These are phyloP conservation scores for Tolmerus cingulatus DNA, from an alignment of 2,888 invertebrate genomes.

Conservation along the genomic window DNA sequence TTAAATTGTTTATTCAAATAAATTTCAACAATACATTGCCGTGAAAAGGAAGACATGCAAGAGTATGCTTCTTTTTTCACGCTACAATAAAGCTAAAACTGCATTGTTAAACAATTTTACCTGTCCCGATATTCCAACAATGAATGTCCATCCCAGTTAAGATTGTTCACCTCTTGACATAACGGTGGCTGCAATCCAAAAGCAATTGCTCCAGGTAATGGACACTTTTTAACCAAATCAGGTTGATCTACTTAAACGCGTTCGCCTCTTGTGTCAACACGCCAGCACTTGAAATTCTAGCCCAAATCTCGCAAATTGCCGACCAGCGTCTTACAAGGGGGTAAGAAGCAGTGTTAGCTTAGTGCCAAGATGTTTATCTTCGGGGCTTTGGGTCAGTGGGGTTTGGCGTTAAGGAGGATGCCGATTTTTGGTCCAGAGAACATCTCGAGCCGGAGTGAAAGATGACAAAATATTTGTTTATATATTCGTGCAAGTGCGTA, in stretches of 20 bases:
- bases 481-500: background rate
- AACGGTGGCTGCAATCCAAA: background rate
- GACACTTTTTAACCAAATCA: background rate
- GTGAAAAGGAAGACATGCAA: background rate
- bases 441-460: background rate
- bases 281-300: background rate
- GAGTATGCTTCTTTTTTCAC: background rate
- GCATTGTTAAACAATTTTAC: background rate
- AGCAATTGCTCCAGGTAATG: background rate
- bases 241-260: background rate
- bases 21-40: background rate
- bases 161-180: background rate
- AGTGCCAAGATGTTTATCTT: background rate
- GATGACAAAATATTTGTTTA: background rate
- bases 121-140: background rate
- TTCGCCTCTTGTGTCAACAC: background rate
- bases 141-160: background rate
- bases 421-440: background rate
- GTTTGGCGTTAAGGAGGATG: background rate
- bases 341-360: conserved; percentile 6
- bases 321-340: background rate
- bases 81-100: background rate
- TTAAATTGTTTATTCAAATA: background rate
- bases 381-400: background rate
- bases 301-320: background rate